These are phyloP conservation scores for Stichodactyla helianthus DNA, from an alignment of 64 coral and sea anemone genomes.

Conservation along the genomic window DNA sequence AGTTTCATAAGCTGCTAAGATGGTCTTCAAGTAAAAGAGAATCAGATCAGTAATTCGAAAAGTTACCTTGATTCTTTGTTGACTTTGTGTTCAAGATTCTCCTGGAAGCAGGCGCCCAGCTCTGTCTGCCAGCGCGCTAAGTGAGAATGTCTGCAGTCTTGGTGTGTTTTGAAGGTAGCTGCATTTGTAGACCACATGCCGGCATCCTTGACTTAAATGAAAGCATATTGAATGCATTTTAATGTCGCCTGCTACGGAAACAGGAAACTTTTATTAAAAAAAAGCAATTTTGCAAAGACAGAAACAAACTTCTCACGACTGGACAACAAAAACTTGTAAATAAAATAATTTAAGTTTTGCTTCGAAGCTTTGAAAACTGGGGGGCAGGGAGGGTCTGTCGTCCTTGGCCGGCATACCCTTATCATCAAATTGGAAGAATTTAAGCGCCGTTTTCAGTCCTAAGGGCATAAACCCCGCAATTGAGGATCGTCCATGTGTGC, in stretches of 20 bases:
- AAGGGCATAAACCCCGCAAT: slow-evolving; percentile 1
- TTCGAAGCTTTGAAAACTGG: background rate
- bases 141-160: background rate
- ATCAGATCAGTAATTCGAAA: background rate
- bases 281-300: slow-evolving; percentile 4
- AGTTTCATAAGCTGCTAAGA: background rate
- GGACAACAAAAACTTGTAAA: background rate
- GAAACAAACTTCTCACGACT: slow-evolving; percentile 4
- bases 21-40: background rate
- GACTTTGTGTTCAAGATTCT: background rate
- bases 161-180: background rate
- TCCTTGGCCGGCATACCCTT: background rate
- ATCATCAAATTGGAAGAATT: background rate
- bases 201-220: background rate
- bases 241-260: slow-evolving; percentile 23
- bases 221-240: slow-evolving; percentile 27
- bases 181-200: slow-evolving; percentile 20
- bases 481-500: background rate
- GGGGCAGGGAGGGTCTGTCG: background rate
- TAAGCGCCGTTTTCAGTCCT: slow-evolving; percentile 6
- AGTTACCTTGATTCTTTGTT: background rate
- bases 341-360: background rate
- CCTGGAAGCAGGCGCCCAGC: background rate
- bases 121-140: background rate
- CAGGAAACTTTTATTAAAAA: slow-evolving; percentile 5